Percentiles rank a stretch among this genome's conserved stretches.
phyloP scores from a whole-genome alignment of 2,797 vertebrate species.

The Rhyacichthys aspro region DNA sequence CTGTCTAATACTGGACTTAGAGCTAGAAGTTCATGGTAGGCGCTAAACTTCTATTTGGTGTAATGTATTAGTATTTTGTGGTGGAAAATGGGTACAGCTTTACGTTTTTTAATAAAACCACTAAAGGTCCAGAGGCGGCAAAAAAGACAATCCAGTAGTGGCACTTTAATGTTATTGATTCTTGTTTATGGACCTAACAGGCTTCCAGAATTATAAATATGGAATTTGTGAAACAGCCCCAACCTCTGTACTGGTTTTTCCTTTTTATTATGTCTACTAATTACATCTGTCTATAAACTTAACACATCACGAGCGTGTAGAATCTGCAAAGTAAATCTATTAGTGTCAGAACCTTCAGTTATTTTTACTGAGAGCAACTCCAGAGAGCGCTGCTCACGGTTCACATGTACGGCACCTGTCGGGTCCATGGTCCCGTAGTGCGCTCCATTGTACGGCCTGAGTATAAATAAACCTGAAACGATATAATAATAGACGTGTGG shows the following conservation, averaged over 20 bases:
- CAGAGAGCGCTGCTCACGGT: neutral
- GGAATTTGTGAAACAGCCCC: neutral
- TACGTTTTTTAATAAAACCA: too few species aligned
- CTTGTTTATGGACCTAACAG: too few species aligned
- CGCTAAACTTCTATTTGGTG: too few species aligned
- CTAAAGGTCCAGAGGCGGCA: too few species aligned
- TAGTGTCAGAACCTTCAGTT: neutral
- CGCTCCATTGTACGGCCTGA: neutral
- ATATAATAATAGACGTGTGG: neutral
- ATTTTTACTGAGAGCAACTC: neutral
- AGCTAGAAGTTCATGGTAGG: too few species aligned
- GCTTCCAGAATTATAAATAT: too few species aligned
- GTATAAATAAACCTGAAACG: neutral
- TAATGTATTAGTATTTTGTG: too few species aligned
- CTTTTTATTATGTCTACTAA: conserved; percentile 8
- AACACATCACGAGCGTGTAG: conserved; percentile 1
- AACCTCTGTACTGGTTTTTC: conserved; percentile 2
- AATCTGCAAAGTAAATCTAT: conserved; percentile 3
- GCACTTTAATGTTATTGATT: too few species aligned
- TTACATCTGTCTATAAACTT: conserved; percentile 12
- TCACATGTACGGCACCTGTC: neutral
- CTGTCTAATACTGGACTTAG: too few species aligned
- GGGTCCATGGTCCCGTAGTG: neutral
- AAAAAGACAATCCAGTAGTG: too few species aligned
- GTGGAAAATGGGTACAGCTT: too few species aligned